These are phyloP conservation scores for Cantharis lateralis DNA, from an alignment of 2,888 invertebrate genomes.

Conservation along the genomic window DNA sequence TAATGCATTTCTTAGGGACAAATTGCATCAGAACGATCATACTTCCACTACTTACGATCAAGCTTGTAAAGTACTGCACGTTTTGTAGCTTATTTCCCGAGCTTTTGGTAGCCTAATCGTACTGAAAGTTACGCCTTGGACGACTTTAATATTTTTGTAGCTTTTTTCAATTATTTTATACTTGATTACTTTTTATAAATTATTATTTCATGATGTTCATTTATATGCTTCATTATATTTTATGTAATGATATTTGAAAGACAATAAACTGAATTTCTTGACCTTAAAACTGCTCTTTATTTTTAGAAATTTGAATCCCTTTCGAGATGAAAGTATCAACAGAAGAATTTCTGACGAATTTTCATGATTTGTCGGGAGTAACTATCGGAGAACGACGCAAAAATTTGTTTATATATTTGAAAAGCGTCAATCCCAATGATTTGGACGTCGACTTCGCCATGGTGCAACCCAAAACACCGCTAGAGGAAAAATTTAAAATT, in stretches of 20 bases:
- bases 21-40: no score
- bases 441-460: conserved; percentile 6
- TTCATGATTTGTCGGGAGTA: conserved; percentile 9
- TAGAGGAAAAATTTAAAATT: conserved; percentile 25
- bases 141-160: neutral
- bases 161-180: neutral
- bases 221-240: neutral
- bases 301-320: neutral
- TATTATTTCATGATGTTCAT: neutral
- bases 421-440: neutral
- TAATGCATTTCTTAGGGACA: no score
- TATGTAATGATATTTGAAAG: neutral
- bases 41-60: no score
- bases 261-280: neutral
- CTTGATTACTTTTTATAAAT: neutral
- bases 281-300: neutral
- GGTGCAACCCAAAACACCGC: conserved; percentile 7
- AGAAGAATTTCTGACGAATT: conserved; percentile 10
- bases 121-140: no score
- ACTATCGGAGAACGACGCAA: conserved; percentile 17
- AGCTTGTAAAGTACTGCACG: no score
- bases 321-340: neutral
- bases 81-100: no score
- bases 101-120: no score
- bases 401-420: conserved; percentile 7